phyloP scores from a whole-genome alignment of 92 coral and sea anemone species.

The Siderastrea siderea region DNA sequence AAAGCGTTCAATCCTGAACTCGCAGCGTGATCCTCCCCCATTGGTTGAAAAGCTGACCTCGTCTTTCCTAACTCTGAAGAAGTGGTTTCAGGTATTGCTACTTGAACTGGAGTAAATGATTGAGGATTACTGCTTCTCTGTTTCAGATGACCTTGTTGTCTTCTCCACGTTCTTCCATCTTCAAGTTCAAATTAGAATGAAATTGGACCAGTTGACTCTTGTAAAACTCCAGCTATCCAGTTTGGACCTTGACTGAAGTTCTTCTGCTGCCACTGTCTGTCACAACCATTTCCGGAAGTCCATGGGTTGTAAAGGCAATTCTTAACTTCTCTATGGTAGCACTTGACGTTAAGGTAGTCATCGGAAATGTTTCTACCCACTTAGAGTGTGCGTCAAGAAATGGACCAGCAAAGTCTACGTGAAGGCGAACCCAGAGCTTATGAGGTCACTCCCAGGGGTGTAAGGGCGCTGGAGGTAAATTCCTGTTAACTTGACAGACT shows the following conservation, averaged over 20 bases:
- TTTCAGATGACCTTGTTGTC: slow-evolving; percentile 51
- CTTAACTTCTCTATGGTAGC: slow-evolving; percentile 45
- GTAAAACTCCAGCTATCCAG: slow-evolving; percentile 54
- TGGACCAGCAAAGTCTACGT: slow-evolving; percentile 40
- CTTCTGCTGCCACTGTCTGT: slow-evolving; percentile 60
- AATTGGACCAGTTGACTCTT: slow-evolving; percentile 57
- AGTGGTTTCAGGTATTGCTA: neutral
- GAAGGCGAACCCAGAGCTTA: slow-evolving; percentile 34
- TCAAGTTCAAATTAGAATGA: slow-evolving; percentile 28
- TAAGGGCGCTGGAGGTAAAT: slow-evolving; percentile 25
- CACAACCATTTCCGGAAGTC: slow-evolving; percentile 58
- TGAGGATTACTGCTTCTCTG: neutral
- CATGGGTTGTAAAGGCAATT: slow-evolving; percentile 32
- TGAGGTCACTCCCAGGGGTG: slow-evolving; percentile 55
- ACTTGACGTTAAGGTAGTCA: slow-evolving; percentile 22
- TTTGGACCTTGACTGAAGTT: slow-evolving; percentile 65
- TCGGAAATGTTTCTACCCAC: slow-evolving; percentile 44
- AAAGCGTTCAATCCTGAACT: neutral
- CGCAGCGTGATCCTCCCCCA: slow-evolving; percentile 1
- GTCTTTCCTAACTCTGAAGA: neutral
- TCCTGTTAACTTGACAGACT: slow-evolving; percentile 27
- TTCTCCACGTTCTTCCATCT: slow-evolving; percentile 39
- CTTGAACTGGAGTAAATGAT: neutral
- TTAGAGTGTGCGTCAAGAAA: slow-evolving; percentile 37
- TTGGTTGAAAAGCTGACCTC: neutral